Conservation (phyloP, 2,888 invertebrate genomes). For the Rotaria socialis region DNA sequence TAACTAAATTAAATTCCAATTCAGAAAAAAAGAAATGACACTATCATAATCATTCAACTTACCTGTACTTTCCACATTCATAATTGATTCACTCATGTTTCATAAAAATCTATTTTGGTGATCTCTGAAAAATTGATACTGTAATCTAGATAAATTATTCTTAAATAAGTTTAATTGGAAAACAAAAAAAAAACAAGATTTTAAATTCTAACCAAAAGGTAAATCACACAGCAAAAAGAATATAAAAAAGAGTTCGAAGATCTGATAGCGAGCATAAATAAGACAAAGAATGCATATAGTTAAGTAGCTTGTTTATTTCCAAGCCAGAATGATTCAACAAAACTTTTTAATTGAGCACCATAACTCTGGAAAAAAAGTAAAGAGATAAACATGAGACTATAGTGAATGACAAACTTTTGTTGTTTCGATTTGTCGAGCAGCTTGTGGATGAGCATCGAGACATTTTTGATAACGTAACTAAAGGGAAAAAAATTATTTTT, state of each 20-base stretch:
- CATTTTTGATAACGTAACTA: conserved; percentile 91
- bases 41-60: neutral
- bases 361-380: neutral
- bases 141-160: too few relatives aligned
- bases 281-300: neutral
- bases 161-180: too few relatives aligned
- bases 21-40: too few relatives aligned
- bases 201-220: neutral
- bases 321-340: conserved; percentile 18
- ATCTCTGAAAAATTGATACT: neutral
- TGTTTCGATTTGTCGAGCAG: conserved; percentile 19
- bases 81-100: neutral
- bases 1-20: neutral
- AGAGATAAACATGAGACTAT: too few relatives aligned
- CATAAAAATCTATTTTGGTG: neutral
- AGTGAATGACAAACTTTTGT: neutral
- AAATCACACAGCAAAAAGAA: conserved; percentile 12
- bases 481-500: conserved; percentile 49
- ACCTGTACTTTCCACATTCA: conserved; percentile 19
- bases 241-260: neutral
- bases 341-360: conserved; percentile 31
- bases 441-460: conserved; percentile 82
- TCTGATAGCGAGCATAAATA: conserved; percentile 16
- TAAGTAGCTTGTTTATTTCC: neutral
- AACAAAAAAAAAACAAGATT: too few relatives aligned